A percentile compares a stretch with the other conserved stretches of the same genome.
These are phyloP conservation scores for Lerema accius DNA, from an alignment of 1,140 invertebrate species.

Conservation along the genomic window DNA sequence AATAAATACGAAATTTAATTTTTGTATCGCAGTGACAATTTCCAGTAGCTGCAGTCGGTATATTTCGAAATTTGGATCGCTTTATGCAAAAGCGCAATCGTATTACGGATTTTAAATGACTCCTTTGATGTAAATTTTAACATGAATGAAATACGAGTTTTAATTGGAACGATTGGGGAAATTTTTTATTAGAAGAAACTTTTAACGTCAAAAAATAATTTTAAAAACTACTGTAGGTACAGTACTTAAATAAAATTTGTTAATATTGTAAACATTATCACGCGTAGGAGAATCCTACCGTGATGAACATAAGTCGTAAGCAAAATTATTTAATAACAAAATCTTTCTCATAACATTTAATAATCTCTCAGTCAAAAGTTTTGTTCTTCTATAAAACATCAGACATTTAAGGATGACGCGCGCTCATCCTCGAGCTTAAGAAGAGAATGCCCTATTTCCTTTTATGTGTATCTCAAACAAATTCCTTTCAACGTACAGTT, in stretches of 20 bases:
- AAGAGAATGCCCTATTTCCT: constrained; percentile 7
- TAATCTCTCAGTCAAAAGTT: too few species aligned
- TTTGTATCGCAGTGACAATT: constrained; percentile 18
- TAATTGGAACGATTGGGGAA: not conserved
- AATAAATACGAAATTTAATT: constrained; percentile 13
- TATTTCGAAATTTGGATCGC: constrained; percentile 15
- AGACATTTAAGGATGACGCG: not conserved
- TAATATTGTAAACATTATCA: too few species aligned
- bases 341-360: too few species aligned
- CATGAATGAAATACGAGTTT: constrained; percentile 1
- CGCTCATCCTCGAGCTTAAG: not conserved
- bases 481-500: constrained; percentile 5
- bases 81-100: constrained; percentile 19
- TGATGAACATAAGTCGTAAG: too few species aligned
- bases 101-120: constrained; percentile 1
- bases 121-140: constrained; percentile 3
- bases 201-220: too few species aligned
- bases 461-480: constrained; percentile 4
- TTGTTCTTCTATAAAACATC: too few species aligned
- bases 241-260: too few species aligned
- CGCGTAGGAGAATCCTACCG: too few species aligned
- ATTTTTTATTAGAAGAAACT: not conserved
- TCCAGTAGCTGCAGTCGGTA: not conserved
- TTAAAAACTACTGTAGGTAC: too few species aligned
- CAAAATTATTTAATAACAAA: too few species aligned